Evolutionary conservation across 2,797 vertebrate genomes (phyloP).

Genomic region (Sebastiscus tertius): DNA sequence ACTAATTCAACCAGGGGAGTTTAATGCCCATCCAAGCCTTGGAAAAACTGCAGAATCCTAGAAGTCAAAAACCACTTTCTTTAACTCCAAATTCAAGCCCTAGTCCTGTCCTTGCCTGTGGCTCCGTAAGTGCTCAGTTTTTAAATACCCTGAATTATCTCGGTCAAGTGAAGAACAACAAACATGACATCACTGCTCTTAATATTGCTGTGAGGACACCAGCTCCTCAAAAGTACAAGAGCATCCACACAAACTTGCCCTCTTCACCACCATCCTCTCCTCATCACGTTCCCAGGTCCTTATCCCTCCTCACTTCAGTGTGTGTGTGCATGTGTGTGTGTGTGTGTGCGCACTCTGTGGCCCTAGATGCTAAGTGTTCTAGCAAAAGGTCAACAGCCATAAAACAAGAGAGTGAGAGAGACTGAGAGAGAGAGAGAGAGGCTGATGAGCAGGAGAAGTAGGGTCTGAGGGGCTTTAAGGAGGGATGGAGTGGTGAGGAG

Average conservation of each 20-base stretch:
- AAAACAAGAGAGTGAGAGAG: constrained; percentile 58
- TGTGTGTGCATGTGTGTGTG: background rate
- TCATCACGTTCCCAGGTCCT: constrained; percentile 39
- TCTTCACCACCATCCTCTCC: constrained; percentile 18
- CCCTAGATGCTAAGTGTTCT: constrained; percentile 66
- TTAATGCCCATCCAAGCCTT: background rate
- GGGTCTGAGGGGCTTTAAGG: constrained; percentile 67
- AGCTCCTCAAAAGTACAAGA: constrained; percentile 39
- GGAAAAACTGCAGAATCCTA: background rate
- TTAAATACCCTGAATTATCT: constrained; percentile 13
- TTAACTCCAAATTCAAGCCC: background rate
- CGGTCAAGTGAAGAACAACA: constrained; percentile 35
- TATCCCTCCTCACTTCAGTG: constrained; percentile 13
- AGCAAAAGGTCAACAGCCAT: constrained; percentile 78
- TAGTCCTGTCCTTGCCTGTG: background rate
- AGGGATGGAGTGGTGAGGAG: constrained; percentile 59
- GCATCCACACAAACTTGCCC: constrained; percentile 7
- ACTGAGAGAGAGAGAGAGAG: constrained; percentile 23
- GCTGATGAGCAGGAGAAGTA: constrained; percentile 68
- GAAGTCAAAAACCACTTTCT: background rate
- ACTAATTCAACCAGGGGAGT: background rate
- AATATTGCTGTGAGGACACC: constrained; percentile 19
- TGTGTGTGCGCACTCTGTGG: constrained; percentile 26
- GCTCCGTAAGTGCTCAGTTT: background rate
- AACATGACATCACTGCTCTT: constrained; percentile 13